Evolutionary conservation across 2,113 vertebrate genomes (phyloP), one percentile per base, ranked within the genome.

Genomic region (Ptyas mucosa): DNA sequence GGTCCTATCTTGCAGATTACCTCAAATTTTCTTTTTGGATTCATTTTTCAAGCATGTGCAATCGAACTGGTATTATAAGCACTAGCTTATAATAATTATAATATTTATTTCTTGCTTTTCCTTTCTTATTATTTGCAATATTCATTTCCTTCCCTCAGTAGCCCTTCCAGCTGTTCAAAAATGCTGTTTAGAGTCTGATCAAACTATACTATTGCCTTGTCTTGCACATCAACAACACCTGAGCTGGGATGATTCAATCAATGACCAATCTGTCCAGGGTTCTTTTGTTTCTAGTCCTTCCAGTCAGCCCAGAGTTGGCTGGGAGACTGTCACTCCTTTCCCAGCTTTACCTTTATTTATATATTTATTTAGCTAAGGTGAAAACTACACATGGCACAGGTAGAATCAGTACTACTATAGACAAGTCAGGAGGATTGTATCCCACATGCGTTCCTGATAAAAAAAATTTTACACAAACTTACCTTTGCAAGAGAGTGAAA

Each of bases 1-100:
- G 88, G 21, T 93, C 93, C 88, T 53, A 15, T 46, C 51, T 94
- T 94, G 93, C 39, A 88, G 61, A 69, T 94, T 21, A 91, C 18
- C 8, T 92, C 51, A 94, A 24, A 26, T 92, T 90, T 87, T 81
- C 75, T 43, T 34, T 21, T 81, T 43, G 18, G n/a, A 9, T 81
- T 18, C 34, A 43, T 81, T 81, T 81, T 81, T 43, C 34, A 81
- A 21, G 34, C 34, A 43, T 3, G 75, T 81, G 18, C 75, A 43
- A 43, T 81, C 18, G 3, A 43, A 43, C 75, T 81, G 34, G 34
- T 81, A 43, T 21, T 81, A 81, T 21, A 81, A 81, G 34, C 18
- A 39, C 75, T 34, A 14, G 29, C 14, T 34, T 69, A 69, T 34
- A 69, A 34, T 69, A 69, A 69, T 69, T 34, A 7, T 34, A 69